Evolutionary conservation across 92 coral and sea anemone genomes (phyloP).

Genomic region (Epizoanthus illoricatus): DNA sequence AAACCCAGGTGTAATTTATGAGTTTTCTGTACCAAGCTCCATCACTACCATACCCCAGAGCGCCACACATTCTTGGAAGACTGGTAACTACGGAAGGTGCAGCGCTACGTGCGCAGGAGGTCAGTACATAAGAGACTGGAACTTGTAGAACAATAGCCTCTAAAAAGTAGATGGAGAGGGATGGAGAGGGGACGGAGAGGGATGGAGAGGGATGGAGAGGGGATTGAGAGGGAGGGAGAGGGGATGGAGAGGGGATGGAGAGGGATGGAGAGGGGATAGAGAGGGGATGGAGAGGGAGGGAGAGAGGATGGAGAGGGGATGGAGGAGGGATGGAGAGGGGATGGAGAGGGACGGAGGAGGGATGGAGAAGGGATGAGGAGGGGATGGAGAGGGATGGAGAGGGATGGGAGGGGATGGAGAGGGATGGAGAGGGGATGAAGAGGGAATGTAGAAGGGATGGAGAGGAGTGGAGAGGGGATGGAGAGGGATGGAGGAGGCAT

Average conservation of each 20-base stretch:
- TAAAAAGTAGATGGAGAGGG: too few species aligned
- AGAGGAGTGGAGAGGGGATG: not conserved
- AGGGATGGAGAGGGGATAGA: too few species aligned
- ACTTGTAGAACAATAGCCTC: not conserved
- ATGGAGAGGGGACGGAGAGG: not conserved
- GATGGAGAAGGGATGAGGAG: not conserved
- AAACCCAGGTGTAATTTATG: conserved; percentile 75
- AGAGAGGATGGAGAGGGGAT: not conserved
- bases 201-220: not conserved
- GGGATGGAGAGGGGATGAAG: too few species aligned
- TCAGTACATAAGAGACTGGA: conserved; percentile 27
- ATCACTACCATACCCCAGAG: conserved; percentile 53
- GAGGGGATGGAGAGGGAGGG: too few species aligned
- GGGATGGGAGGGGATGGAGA: too few species aligned
- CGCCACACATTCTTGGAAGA: conserved; percentile 69
- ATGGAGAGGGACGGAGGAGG: not conserved
- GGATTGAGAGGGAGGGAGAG: not conserved
- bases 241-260: too few species aligned
- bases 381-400: not conserved
- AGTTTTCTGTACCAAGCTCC: conserved; percentile 79
- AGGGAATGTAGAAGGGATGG: too few species aligned
- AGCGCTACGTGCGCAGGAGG: conserved; percentile 88
- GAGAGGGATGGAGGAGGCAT: not conserved
- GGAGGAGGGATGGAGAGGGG: not conserved
- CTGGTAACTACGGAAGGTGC: conserved; percentile 67